phyloP scores from a whole-genome alignment of 2,888 invertebrate genomes.

The Catocala nupta region DNA sequence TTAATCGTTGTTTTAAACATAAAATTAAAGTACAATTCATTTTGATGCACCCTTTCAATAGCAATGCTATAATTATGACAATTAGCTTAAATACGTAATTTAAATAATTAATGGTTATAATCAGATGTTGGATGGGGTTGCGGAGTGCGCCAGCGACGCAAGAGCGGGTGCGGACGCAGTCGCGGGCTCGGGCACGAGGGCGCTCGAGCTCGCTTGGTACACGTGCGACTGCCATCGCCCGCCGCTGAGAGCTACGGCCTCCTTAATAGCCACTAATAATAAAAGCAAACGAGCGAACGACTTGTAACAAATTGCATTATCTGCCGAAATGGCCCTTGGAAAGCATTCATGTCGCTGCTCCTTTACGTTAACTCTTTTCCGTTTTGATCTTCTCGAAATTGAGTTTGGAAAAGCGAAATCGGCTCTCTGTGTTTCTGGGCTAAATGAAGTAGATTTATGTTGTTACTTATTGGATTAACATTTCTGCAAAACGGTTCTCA shows the following conservation, averaged over 20 bases:
- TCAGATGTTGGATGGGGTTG: conserved; percentile 66
- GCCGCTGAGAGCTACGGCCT: conserved; percentile 53
- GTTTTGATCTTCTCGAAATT: conserved; percentile 61
- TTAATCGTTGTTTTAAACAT: conserved; percentile 57
- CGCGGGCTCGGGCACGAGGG: too few relatives aligned
- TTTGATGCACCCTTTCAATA: conserved; percentile 63
- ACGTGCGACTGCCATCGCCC: conserved; percentile 55
- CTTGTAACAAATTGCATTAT: conserved; percentile 81
- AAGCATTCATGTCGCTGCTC: conserved; percentile 64
- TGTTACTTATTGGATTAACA: conserved; percentile 45
- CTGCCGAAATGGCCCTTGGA: conserved; percentile 71
- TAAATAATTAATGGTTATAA: too few relatives aligned
- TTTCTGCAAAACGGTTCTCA: conserved; percentile 22
- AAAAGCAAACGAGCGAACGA: conserved; percentile 77
- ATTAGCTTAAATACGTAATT: conserved; percentile 75
- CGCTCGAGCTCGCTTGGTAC: conserved; percentile 48
- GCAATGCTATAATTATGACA: conserved; percentile 66
- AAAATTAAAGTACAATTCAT: conserved; percentile 64
- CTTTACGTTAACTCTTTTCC: conserved; percentile 63
- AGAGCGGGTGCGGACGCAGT: conserved; percentile 26
- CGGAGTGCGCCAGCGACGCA: conserved; percentile 35
- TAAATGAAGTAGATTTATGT: conserved; percentile 43
- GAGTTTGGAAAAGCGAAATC: conserved; percentile 51
- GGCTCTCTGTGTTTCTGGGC: conserved; percentile 41
- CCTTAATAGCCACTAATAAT: conserved; percentile 76